A percentile compares a stretch with the other conserved stretches of the same genome.
Conservation (phyloP, 2,113 vertebrate genomes). For the Corythornis cristatus region DNA sequence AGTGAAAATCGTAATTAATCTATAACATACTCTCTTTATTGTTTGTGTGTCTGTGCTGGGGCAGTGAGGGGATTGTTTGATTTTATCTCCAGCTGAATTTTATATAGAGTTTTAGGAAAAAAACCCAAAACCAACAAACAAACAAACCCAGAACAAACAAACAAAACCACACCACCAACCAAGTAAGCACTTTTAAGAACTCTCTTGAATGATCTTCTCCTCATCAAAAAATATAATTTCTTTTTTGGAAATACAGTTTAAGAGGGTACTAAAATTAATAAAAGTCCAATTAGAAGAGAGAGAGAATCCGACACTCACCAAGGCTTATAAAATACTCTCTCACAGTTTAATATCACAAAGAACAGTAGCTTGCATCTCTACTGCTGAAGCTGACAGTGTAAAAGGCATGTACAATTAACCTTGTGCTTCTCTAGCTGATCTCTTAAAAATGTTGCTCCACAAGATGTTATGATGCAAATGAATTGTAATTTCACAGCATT, state of each 20-base stretch:
- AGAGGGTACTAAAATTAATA: background rate
- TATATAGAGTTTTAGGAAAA: background rate
- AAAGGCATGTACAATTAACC: background rate
- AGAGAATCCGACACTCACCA: background rate
- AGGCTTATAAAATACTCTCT: background rate
- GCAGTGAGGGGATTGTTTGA: accelerated
- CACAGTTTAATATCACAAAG: background rate
- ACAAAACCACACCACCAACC: background rate
- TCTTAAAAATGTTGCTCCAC: background rate
- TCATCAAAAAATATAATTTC: background rate
- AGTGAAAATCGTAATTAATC: background rate
- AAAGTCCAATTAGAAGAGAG: background rate
- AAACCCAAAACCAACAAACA: no score
- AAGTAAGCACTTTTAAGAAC: background rate
- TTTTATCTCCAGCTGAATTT: background rate
- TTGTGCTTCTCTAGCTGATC: background rate
- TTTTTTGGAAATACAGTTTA: background rate
- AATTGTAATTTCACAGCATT: background rate
- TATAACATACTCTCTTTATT: background rate
- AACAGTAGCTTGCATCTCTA: background rate
- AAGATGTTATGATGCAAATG: background rate
- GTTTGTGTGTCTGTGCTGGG: background rate
- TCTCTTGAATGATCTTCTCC: background rate
- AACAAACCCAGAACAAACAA: no score
- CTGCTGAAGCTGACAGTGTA: background rate